A percentile compares a stretch with the other conserved stretches of the same genome.
Conservation (phyloP, 2,888 invertebrate species). For the Cephus runcator region DNA sequence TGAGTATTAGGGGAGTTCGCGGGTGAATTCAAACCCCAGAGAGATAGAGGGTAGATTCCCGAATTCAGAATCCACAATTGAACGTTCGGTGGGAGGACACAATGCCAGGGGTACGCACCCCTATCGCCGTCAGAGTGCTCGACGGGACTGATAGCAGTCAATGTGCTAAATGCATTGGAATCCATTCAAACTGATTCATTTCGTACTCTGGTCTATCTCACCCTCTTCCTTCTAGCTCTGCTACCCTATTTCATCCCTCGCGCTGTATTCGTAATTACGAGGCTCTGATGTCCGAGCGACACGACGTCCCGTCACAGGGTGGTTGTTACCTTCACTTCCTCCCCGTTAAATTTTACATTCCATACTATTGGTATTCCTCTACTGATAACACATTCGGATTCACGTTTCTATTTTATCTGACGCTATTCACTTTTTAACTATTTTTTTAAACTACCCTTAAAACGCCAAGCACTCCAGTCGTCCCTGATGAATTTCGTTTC, state of each 20-base stretch:
- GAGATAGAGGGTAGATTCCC: constrained; percentile 15
- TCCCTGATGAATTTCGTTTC: neutral
- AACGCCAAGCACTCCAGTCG: neutral
- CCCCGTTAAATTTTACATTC: neutral
- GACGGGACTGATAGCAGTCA: constrained; percentile 51
- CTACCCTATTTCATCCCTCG: constrained; percentile 14
- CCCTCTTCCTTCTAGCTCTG: constrained; percentile 3
- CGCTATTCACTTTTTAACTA: neutral
- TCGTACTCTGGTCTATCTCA: constrained; percentile 12
- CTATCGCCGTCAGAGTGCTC: constrained; percentile 48
- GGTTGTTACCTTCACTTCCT: neutral
- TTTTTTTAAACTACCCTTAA: neutral
- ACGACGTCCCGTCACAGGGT: neutral
- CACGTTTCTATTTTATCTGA: neutral
- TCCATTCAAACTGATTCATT: constrained; percentile 41
- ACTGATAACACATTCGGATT: neutral
- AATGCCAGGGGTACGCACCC: constrained; percentile 46
- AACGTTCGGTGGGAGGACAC: constrained; percentile 36
- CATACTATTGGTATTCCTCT: neutral
- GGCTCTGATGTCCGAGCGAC: neutral
- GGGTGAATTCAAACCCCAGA: constrained; percentile 24
- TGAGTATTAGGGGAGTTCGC: constrained; percentile 9
- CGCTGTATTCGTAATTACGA: neutral
- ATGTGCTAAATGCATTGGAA: constrained; percentile 51
- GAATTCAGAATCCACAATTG: constrained; percentile 44